Conservation (phyloP, 92 coral and sea anemone species). For the Blastomussa wellsi region DNA sequence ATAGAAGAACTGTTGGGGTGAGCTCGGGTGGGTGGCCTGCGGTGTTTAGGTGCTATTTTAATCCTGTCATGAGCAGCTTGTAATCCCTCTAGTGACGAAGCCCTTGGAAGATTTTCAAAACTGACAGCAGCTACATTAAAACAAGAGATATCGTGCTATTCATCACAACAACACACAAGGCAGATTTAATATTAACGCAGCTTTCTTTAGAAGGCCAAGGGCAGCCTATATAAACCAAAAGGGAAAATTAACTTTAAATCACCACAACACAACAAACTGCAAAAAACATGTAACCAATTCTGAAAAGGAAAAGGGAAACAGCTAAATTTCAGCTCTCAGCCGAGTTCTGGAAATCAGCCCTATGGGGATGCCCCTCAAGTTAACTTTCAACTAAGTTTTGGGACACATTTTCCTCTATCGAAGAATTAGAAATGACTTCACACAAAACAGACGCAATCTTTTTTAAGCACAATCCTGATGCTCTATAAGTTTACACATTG, state of each 20-base stretch:
- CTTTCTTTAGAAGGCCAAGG: conserved; percentile 2
- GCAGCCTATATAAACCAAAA: not conserved
- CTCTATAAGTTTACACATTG: not conserved
- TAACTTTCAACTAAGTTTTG: too few species aligned
- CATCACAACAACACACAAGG: not conserved
- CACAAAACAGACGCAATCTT: too few species aligned
- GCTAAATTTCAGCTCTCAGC: too few species aligned
- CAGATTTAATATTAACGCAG: not conserved
- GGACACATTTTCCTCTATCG: too few species aligned
- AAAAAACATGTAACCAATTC: too few species aligned
- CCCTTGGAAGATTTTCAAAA: conserved; percentile 70
- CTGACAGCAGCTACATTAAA: conserved; percentile 70
- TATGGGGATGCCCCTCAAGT: too few species aligned
- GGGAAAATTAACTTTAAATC: too few species aligned
- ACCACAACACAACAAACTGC: not conserved
- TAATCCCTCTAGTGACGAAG: conserved; percentile 73
- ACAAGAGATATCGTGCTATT: not conserved
- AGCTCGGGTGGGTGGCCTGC: conserved; percentile 87
- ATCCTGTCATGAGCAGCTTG: conserved; percentile 93
- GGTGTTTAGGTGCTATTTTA: conserved; percentile 84
- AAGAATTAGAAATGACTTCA: too few species aligned
- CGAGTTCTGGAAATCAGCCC: too few species aligned
- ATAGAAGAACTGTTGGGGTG: conserved; percentile 52
- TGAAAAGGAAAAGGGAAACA: too few species aligned
- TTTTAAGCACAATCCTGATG: not conserved